Conservation (phyloP, 2,113 vertebrate genomes). For the Struthidea cinerea region DNA sequence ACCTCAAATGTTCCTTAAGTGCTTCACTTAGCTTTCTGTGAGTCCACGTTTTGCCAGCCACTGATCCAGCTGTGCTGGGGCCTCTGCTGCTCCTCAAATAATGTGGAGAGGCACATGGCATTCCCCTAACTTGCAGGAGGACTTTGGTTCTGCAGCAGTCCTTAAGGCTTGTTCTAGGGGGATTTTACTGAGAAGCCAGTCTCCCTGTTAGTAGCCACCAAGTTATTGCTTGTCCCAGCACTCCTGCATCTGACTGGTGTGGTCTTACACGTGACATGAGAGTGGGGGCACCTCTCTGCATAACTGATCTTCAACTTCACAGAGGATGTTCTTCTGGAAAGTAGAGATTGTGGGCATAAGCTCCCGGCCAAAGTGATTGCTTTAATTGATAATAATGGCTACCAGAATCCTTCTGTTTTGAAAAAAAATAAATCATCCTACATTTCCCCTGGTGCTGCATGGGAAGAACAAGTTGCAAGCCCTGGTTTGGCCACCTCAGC, state of each 20-base stretch:
- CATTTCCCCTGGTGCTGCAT: background rate
- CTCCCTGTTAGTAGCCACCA: background rate
- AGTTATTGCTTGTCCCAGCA: background rate
- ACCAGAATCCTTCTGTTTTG: background rate
- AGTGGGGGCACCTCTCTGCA: background rate
- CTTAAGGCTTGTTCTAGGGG: background rate
- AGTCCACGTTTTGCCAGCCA: background rate
- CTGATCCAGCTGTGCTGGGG: background rate
- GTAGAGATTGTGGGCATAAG: background rate
- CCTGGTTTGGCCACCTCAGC: background rate
- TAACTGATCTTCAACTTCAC: background rate
- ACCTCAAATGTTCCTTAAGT: background rate
- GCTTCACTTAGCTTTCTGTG: background rate
- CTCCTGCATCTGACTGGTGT: background rate
- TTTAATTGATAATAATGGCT: background rate
- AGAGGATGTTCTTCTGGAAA: background rate
- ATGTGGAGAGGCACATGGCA: rapidly evolving
- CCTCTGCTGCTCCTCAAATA: background rate
- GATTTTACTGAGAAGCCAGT: background rate
- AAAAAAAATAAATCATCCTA: background rate
- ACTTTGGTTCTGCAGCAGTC: background rate
- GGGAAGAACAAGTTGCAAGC: background rate
- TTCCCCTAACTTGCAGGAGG: background rate
- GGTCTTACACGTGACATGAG: background rate
- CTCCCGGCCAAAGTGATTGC: background rate